Base-by-base conservation (phyloP, 2,113 vertebrate species). In the Podilymbus podiceps region DNA sequence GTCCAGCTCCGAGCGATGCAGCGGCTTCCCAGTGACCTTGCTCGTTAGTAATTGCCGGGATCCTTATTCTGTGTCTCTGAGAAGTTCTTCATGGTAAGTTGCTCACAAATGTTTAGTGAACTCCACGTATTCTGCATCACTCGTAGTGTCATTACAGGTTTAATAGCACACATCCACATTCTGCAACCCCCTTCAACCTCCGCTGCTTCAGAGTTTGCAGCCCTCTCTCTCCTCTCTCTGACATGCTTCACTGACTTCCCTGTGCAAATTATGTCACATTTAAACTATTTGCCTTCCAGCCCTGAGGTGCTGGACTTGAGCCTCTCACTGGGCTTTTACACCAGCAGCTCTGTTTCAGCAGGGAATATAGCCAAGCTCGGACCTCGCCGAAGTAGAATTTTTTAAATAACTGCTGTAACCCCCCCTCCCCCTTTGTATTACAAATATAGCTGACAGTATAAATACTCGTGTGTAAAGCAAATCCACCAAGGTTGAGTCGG, bases 281-380 rank as follows among this genome's bases (percentile, higher is more conserved):
- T 84, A 74, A 97, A 92, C 95, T 97, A 94, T 96, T 93, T 96
- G 96, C 96, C 96, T 97, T 97, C 94, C 90, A 95, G 94, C 92
- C 80, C 15, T 16, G 90, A 94, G 86, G 74, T 97, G 92, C 95
- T 95, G 94, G 92, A 84, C 85, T 90, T 21, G 81, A 87, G 89
- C 92, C 92, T 90, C 83, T 96, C 89, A 58, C 49, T 75, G 94
- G 88, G 95, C 93, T 92, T 62, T 59, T 64, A 89, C 89, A 97
- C 95, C 97, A 97, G 97, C 95, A 97, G 86, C 94, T 95, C 92
- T 93, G 83, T 96, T 95, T 97, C 79, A 94, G 92, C 95, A 97
- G 93, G 95, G 96, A 96, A 87, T 95, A 86, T 90, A 90, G 90
- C 95, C 92, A 94, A 94, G 92, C 90, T 93, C 66, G 0, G 96